Evolutionary conservation across 2,113 vertebrate genomes (phyloP).

Genomic region (western clawed frog (Xenopus tropicalis)): UCB_Xtro_10.0 CM004447.2:94084501-94085000

Average conservation of each 20-base stretch:
- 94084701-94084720: conserved; percentile 41
- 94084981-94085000: no score
- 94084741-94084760: conserved; percentile 5
- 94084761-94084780: neutral
- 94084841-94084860: no score
- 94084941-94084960: no score
- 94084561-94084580: conserved; percentile 36
- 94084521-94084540: neutral
- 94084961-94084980: no score
- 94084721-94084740: conserved; percentile 37
- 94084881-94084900: no score
- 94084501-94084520: neutral
- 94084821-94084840: no score
- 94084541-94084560: conserved; percentile 4
- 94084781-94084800: neutral
- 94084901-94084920: no score
- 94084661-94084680: conserved; percentile 45
- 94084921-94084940: no score
- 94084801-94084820: neutral
- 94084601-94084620: conserved; percentile 53
- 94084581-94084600: conserved; percentile 42
- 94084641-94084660: conserved; percentile 45
- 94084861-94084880: no score
- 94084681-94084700: conserved; percentile 39
- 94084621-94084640: conserved; percentile 40